Base-by-base conservation (phyloP, 2,797 vertebrate species). In the Bradypus variegatus region DNA sequence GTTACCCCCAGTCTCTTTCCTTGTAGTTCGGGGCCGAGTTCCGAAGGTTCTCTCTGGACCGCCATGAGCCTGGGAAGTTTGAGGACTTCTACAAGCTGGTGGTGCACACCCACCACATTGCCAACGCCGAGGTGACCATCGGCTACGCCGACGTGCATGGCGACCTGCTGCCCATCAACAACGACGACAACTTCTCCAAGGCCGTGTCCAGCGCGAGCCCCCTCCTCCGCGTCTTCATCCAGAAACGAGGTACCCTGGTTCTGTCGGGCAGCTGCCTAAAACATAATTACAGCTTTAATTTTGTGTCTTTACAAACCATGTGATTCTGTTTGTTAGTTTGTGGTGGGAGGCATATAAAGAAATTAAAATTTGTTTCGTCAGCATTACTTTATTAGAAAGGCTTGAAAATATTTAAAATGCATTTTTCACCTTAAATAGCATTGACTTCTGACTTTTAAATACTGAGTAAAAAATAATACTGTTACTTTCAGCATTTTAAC, bases 1-100 rank as follows among this genome's bases (percentile, higher is more conserved):
- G 3, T 77, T 3, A 19, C 19, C 5, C 60, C 62, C 15, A 3
- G n/a, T 95, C 38, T 94, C 92, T 96, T 96, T 93, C 76, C 3
- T 93, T 96, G 65, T 95, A 99, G 99, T 99, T 99, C 97, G 99
- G 98, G 70, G 99, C 99, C 1, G 99, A 99, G 97, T 99, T 99
- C 97, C 98, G 99, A 86, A 98, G 99, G 92, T 99, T 99, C 96
- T 99, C 99, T 0, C 97, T 99, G 97, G 98, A 99, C 97, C 98
- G 99, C 19, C 97, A 98, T 92, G 99, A 99, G 94, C 99, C 99
- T 0, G 99, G 99, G 48, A 99, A 98, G 96, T 99, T 99, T 75
- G 98, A 99, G 95, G 99, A 99, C 95, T 99, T 99, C 98, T 99
- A 99, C 98, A 98, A 98, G 94, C 98, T 99, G 88, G 98, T 99